A percentile compares a stretch with the other conserved stretches of the same genome.
Conservation (phyloP, 2,888 invertebrate genomes). For the Drosophila ustulata region DNA sequence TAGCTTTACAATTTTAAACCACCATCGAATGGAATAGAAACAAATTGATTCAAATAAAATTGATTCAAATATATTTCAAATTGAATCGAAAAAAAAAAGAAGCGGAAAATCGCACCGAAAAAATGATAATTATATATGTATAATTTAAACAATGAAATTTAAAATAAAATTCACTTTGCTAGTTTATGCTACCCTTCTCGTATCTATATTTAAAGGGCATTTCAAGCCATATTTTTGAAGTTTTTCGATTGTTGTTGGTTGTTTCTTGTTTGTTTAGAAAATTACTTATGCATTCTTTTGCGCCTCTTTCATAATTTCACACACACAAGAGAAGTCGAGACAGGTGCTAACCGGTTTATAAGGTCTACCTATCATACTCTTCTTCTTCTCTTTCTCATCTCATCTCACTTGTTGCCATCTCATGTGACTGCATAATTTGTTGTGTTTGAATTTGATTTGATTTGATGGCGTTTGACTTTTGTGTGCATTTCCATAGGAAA, state of each 20-base stretch:
- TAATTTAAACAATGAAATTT: no score
- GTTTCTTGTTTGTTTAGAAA: conserved; percentile 44
- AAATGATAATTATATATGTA: no score
- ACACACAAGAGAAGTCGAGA: conserved; percentile 17
- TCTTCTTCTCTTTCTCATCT: background rate
- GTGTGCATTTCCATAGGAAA: conserved; percentile 47
- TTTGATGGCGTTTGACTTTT: conserved; percentile 25
- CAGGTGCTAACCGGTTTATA: conserved; percentile 70
- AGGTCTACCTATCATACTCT: background rate
- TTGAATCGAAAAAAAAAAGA: no score
- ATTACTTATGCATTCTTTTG: conserved; percentile 72
- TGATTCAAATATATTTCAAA: no score
- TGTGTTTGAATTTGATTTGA: conserved; percentile 22
- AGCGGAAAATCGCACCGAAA: no score
- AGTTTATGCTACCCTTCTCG: background rate
- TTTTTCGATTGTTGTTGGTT: conserved; percentile 12
- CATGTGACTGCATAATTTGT: conserved; percentile 46
- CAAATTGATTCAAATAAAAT: no score
- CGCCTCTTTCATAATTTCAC: conserved; percentile 65
- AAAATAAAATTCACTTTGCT: no score
- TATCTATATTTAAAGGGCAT: background rate
- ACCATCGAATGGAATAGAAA: no score
- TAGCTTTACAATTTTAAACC: no score
- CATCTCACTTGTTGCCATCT: background rate
- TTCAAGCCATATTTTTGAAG: background rate